Evolutionary conservation across 2,888 invertebrate species (phyloP).

Genomic region (Drosophila falleni): DNA sequence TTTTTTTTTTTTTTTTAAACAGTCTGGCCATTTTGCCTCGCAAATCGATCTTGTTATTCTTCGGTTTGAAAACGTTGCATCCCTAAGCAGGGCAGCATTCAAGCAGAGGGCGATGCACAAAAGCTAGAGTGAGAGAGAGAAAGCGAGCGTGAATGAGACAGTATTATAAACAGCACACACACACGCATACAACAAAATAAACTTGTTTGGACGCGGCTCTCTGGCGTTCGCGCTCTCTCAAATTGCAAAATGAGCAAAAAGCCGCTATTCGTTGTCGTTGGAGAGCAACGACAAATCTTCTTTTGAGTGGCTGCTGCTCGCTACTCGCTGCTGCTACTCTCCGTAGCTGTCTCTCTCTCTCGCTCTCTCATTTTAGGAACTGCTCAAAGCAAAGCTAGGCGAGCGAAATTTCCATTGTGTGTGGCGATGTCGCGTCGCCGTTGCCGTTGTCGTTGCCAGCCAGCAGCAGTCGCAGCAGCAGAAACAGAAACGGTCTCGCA

Average conservation of each 20-base stretch:
- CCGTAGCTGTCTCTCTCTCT: constrained; percentile 36
- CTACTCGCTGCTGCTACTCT: constrained; percentile 55
- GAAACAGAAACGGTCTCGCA: constrained; percentile 69
- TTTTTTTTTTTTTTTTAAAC: not conserved
- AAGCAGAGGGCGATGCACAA: constrained; percentile 63
- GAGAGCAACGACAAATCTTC: constrained; percentile 59
- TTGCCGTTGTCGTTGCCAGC: constrained; percentile 71
- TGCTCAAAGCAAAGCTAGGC: constrained; percentile 76
- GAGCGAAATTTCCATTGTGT: constrained; percentile 84
- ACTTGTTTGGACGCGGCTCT: constrained; percentile 68
- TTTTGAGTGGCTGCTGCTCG: constrained; percentile 62
- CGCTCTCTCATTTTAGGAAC: constrained; percentile 36
- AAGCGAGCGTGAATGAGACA: constrained; percentile 30
- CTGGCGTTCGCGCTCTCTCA: constrained; percentile 29
- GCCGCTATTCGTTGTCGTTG: constrained; percentile 62
- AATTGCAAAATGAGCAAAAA: constrained; percentile 74
- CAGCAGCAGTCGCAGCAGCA: constrained; percentile 49
- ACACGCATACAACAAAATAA: constrained; percentile 43
- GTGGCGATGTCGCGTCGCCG: constrained; percentile 79
- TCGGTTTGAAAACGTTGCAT: constrained; percentile 68
- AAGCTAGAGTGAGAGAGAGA: constrained; percentile 46
- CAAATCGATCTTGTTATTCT: constrained; percentile 72
- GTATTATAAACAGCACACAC: constrained; percentile 57
- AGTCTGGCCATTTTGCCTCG: constrained; percentile 53
- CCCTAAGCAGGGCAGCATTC: constrained; percentile 68